Base-by-base conservation (phyloP, 1,140 invertebrate species). In the Leptoteleia sp. region DNA sequence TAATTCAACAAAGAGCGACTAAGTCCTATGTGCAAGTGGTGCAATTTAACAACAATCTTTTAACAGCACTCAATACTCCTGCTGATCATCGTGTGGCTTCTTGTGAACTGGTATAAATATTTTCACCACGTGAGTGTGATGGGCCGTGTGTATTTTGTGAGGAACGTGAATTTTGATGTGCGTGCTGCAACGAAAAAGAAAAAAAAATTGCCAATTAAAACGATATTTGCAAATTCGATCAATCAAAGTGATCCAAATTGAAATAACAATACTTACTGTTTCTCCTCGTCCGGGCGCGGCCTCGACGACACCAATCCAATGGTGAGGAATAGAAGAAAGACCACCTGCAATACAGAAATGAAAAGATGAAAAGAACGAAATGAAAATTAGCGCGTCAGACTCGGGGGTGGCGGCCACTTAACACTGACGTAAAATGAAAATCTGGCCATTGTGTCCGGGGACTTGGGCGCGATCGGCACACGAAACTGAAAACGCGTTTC, bases 21-120 rank as follows among this genome's bases (percentile, higher is more conserved):
- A 48, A 31, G 4, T 40, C n/a, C 11, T 55, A 35, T 7, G 31
- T 38, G 42, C 50, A 31, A 19, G 13, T 0, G 1, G 40, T 37
- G 50, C 40, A 29, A 6, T 4, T 4, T 8, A 7, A 8, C 27
- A 3, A 7, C 22, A 25, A 25, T 3, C 22, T n/a, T n/a, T 25
- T 25, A 6, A 6, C 27, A 7, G 1, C 1, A 8, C 9, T 59
- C 25, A 57, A 31, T 22, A 70, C 8, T 70, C 50, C 13, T 59
- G 17, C 9, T 15, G 0, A 11, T 70, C 57, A 8, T 54, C 65
- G 37, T 76, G 43, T 12, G 52, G 47, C 35, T 76, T 76, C 8
- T 70, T 52, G n/a, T 73, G 72, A 38, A 76, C 65, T 7, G 73
- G 73, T 38, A 76, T 57, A 35, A 13, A 76, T 13, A 76, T 70